Percentiles rank a stretch among this genome's conserved stretches.
Evolutionary conservation across 2,113 vertebrate genomes (phyloP).

Genomic region (Sisor rabdophorus): DNA sequence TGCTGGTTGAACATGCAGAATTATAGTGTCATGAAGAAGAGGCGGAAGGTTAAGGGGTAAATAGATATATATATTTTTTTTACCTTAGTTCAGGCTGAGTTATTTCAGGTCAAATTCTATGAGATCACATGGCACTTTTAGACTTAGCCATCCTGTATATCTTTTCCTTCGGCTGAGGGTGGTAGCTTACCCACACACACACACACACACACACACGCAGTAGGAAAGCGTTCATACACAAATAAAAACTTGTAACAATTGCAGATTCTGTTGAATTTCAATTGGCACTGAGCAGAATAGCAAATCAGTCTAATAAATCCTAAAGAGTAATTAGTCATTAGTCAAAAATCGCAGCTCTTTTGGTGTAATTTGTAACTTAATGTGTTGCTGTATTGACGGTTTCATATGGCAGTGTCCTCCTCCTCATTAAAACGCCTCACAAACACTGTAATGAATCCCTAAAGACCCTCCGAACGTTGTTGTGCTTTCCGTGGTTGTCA

Average conservation of each 20-base stretch:
- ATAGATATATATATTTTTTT: constrained; percentile 11
- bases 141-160: constrained; percentile 19
- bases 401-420: constrained; percentile 55
- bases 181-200: constrained; percentile 13
- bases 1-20: constrained; percentile 29
- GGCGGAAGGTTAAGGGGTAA: neutral
- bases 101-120: constrained; percentile 14
- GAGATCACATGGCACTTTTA: constrained; percentile 26
- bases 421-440: constrained; percentile 68
- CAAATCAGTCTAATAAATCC: constrained; percentile 30
- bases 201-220: neutral
- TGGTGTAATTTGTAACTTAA: constrained; percentile 20
- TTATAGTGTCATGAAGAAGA: constrained; percentile 10
- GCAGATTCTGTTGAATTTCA: neutral
- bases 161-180: constrained; percentile 21
- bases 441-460: constrained; percentile 72
- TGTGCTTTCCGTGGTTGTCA: constrained; percentile 60
- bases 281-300: constrained; percentile 14
- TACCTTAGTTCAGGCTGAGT: neutral
- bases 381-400: constrained; percentile 40
- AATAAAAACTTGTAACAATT: neutral
- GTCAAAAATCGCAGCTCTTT: constrained; percentile 19
- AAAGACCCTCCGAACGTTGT: constrained; percentile 48
- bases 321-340: constrained; percentile 40
- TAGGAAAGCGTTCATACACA: constrained; percentile 19